Base-by-base conservation (phyloP, 1,140 invertebrate species). In the Pogonognathellus flavescens region DNA sequence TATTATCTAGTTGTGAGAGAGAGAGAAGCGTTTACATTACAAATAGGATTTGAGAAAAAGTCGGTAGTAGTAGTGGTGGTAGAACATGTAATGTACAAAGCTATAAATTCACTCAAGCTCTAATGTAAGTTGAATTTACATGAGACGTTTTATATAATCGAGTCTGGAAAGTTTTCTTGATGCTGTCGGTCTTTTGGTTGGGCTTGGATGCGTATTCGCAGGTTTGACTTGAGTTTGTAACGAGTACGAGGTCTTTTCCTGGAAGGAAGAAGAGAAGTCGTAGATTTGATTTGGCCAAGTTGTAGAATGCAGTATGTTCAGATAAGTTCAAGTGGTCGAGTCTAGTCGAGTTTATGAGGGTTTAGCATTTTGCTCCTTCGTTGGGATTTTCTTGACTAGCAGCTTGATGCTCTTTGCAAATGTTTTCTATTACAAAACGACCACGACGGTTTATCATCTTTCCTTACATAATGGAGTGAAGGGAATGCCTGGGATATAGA, bases 301-400 rank as follows among this genome's bases (percentile, higher is more conserved):
- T 41, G 31, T 41, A 41, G 31, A 41, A 41, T 41, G 31, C 31
- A 41, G 31, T 31, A 22, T 22, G 20, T 25, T 62, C 22, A 10
- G 60, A 62, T 66, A 66, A 66, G 62, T 66, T 66, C 62, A 66
- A 66, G 10, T 22, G 59, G 62, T 60, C 60, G 60, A 66, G 60
- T 66, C 25, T 22, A 66, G 3, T 31, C 25, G 18, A 14, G 62
- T 25, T 22, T 66, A 20, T 66, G 62, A 20, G 22, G n/a, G 18
- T 20, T 60, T 59, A 59, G 14, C 25, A 66, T 66, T 25, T 66
- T 22, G 11, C 8, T 13, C 8, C n/a, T 20, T 62, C 25, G 20
- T 66, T 66, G 18, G 60, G 59, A 20, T 25, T 66, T 25, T 25
- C 22, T 66, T 66, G 62, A 25, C 25, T 66, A 66, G n/a, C 62